Evolutionary conservation across 2,888 invertebrate genomes (phyloP), one percentile per base, ranked within the genome.

Genomic region (Latheticus oryzae): DNA sequence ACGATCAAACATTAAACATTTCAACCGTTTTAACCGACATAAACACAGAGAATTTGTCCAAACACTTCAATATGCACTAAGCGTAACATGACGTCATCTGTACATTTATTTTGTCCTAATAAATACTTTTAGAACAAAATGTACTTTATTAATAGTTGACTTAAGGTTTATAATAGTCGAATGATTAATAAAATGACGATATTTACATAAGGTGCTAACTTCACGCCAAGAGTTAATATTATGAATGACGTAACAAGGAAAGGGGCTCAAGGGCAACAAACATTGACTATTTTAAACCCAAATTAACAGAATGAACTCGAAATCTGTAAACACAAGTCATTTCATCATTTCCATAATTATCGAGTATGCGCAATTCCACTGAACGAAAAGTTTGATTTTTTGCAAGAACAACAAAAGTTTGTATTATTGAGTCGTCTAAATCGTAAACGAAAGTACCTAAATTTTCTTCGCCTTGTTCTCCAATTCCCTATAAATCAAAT

Each of bases 371-470:
- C 19, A 66, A 51, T 19, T 64, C 58, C 3, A 66, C 56, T 15
- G 15, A 23, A 37, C 58, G 32, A 38, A 61, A 58, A 8, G 40
- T 35, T 4, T 21, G 17, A 28, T 48, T 32, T 11, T 21, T 26
- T 5, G 8, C 4, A 4, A n/a, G 9, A 1, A 71, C 32, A 7
- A 42, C 11, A 70, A 85, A 86, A 62, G 76, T 79, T 73, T 86
- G 85, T 38, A 83, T 72, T 8, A 83, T 78, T 17, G 74, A 73
- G 3, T 80, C 82, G 47, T 78, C 66, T 24, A 78, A 70, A 42
- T 77, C 67, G 71, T 83, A 86, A 1, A 74, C 75, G 70, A 79
- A 85, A 33, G 75, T 73, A 8, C 85, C 85, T 28, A 86, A 70
- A 33, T 55, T 33, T 21, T 30, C 53, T 12, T 50, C 48, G n/a